Conservation (phyloP, 1,140 invertebrate species). For the Mesaphorura yosii region DNA sequence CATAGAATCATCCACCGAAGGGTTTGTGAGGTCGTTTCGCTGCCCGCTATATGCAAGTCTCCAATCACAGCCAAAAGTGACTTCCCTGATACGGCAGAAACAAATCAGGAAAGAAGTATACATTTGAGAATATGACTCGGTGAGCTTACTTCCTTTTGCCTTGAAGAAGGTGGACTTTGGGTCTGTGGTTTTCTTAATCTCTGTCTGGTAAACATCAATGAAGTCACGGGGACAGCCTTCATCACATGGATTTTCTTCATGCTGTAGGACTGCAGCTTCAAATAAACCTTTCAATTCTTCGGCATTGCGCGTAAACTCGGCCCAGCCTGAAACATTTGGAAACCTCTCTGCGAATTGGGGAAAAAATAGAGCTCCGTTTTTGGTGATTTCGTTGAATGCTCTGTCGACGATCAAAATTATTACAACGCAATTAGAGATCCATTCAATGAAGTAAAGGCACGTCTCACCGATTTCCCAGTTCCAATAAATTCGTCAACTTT, state of each 20-base stretch:
- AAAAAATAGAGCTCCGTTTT: constrained; percentile 1
- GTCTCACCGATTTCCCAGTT: not conserved
- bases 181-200: constrained; percentile 15
- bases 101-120: not conserved
- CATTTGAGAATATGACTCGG: not conserved
- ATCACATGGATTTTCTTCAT: constrained; percentile 3
- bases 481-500: not conserved
- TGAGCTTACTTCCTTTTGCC: constrained; percentile 9
- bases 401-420: not conserved
- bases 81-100: not conserved
- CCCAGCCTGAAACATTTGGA: not conserved
- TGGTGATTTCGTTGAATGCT: constrained; percentile 1
- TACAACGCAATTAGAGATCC: not conserved
- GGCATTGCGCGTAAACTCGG: not conserved
- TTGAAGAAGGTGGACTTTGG: constrained; percentile 13
- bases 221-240: constrained; percentile 10
- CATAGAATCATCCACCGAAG: constrained; percentile 65
- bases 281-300: not conserved
- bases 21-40: constrained; percentile 1
- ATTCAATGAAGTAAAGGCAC: not conserved
- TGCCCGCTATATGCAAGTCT: not conserved
- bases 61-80: not conserved
- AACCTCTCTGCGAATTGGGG: constrained; percentile 4
- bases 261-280: not conserved
- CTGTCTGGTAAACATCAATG: constrained; percentile 14